Evolutionary conservation across 37 sponge, comb jelly and placozoan genomes (phyloP).

Genomic region (Haliclona indistincta): DNA sequence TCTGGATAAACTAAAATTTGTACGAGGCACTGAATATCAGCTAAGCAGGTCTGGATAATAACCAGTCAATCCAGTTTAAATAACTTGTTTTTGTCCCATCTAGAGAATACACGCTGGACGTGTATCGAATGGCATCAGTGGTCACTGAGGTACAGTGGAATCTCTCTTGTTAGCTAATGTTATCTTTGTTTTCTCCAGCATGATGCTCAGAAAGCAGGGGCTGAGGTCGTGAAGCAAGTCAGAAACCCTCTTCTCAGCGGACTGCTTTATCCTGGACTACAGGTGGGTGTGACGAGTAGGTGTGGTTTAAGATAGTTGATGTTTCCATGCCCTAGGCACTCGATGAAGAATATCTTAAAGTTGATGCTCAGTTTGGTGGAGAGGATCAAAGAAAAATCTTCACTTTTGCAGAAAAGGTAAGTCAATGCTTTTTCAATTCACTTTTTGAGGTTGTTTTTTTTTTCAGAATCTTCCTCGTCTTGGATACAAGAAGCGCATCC

Average conservation of each 20-base stretch:
- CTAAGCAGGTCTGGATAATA: conserved; percentile 55
- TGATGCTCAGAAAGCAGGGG: conserved; percentile 99
- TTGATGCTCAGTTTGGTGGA: conserved; percentile 99
- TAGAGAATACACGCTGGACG: conserved; percentile 95
- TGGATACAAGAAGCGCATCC: conserved; percentile 92
- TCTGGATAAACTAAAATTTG: conserved; percentile 90
- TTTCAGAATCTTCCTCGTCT: conserved; percentile 85
- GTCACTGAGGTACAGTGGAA: conserved; percentile 83
- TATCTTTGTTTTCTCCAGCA: too few species aligned
- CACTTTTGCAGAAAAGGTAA: conserved; percentile 98
- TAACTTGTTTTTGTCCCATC: neutral
- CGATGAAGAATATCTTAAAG: conserved; percentile 93
- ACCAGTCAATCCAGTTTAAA: neutral
- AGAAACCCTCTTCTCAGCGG: conserved; percentile 90
- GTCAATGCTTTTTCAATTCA: neutral
- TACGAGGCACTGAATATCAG: conserved; percentile 90
- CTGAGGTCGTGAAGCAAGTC: conserved; percentile 98
- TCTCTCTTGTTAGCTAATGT: too few species aligned
- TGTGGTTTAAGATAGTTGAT: too few species aligned
- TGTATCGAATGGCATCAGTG: conserved; percentile 85
- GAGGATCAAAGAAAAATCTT: conserved; percentile 97
- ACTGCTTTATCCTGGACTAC: conserved; percentile 93
- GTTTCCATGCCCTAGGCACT: conserved; percentile 73
- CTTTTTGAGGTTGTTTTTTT: conserved; percentile 4
- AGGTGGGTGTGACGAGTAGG: too few species aligned